A percentile compares a stretch with the other conserved stretches of the same genome.
These are phyloP conservation scores for Autographa pulchrina DNA, from an alignment of 2,888 invertebrate species.

Conservation along the genomic window DNA sequence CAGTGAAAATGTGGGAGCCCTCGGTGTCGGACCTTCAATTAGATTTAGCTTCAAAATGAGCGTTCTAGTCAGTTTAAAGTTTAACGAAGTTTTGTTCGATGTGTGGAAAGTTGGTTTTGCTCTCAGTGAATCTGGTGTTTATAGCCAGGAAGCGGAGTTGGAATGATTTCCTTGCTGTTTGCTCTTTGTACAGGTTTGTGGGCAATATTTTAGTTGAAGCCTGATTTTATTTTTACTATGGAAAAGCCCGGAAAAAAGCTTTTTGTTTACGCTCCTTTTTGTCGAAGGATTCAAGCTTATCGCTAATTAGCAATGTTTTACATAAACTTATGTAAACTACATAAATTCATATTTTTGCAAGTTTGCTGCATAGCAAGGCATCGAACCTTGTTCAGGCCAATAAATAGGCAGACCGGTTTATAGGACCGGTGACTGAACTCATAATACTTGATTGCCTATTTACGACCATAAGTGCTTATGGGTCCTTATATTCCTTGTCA, in stretches of 20 bases:
- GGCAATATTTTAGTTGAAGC: slow-evolving; percentile 21
- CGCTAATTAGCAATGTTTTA: neutral
- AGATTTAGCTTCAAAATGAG: slow-evolving; percentile 85
- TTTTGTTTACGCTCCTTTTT: neutral
- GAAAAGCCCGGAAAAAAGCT: too few relatives aligned
- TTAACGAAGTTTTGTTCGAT: slow-evolving; percentile 78
- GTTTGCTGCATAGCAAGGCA: neutral
- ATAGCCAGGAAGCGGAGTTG: slow-evolving; percentile 72
- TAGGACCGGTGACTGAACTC: slow-evolving; percentile 21
- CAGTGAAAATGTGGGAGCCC: slow-evolving; percentile 87
- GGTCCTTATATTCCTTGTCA: neutral
- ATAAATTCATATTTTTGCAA: neutral
- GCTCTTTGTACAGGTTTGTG: slow-evolving; percentile 80
- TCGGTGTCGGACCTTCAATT: slow-evolving; percentile 80
- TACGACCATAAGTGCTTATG: neutral
- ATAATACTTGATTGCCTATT: slow-evolving; percentile 1
- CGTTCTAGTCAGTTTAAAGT: slow-evolving; percentile 79
- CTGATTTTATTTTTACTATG: neutral
- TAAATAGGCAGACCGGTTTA: slow-evolving; percentile 28
- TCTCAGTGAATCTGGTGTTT: slow-evolving; percentile 73
- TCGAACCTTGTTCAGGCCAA: slow-evolving; percentile 24
- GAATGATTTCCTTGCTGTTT: slow-evolving; percentile 82
- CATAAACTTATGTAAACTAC: neutral
- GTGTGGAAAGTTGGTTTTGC: slow-evolving; percentile 77
- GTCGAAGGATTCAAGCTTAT: neutral